Percentiles rank a stretch among this genome's conserved stretches.
These are phyloP conservation scores for Eretmochelys imbricata DNA, from an alignment of 2,113 vertebrate species.

Conservation along the genomic window DNA sequence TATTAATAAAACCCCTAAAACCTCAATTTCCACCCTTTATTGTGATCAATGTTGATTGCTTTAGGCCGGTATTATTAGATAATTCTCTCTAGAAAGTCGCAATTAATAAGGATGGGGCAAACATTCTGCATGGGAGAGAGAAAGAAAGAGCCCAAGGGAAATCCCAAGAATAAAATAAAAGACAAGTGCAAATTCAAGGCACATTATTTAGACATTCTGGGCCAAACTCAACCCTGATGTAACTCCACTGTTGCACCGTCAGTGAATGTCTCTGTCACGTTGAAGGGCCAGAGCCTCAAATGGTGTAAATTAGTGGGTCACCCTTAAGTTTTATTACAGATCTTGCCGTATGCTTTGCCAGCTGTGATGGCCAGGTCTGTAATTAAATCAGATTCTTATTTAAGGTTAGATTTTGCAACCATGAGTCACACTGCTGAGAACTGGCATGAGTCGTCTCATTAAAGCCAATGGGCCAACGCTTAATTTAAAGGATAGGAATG, in stretches of 20 bases:
- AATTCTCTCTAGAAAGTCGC: not conserved
- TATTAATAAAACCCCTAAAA: not conserved
- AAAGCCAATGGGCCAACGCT: not conserved
- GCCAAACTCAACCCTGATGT: not conserved
- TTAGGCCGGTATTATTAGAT: fast-evolving
- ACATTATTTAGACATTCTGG: not conserved
- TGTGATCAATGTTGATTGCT: fast-evolving
- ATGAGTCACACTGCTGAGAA: not conserved
- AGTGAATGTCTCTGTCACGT: not conserved
- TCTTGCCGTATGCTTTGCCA: not conserved
- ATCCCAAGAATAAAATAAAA: not conserved
- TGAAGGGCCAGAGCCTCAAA: not conserved
- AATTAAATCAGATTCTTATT: not conserved
- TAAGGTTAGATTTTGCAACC: not conserved
- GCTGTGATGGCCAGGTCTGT: not conserved
- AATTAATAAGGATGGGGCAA: not conserved
- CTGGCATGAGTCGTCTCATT: not conserved
- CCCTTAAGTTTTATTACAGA: not conserved
- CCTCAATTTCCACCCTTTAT: not conserved
- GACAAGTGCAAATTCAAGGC: not conserved
- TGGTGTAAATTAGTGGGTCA: not conserved
- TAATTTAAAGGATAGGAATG: not conserved
- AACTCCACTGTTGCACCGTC: not conserved
- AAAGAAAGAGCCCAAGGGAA: not conserved
- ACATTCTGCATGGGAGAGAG: not conserved